Percentiles rank a stretch among this genome's conserved stretches.
These are phyloP conservation scores for Oreochromis mossambicus DNA, from an alignment of 2,797 vertebrate genomes.

Conservation along the genomic window DNA sequence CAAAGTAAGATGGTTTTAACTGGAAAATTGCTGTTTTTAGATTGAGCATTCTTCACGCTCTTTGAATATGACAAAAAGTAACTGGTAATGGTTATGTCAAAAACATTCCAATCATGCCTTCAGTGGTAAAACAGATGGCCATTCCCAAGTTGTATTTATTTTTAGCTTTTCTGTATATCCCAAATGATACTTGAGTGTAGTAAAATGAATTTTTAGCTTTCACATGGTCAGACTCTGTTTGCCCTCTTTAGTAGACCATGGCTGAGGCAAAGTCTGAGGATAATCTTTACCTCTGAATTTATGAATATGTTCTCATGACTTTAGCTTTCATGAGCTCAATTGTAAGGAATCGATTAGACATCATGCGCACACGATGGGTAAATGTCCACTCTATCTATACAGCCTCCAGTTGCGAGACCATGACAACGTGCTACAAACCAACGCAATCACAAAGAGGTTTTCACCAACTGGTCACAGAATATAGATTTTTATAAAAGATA, in stretches of 20 bases:
- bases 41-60: background rate
- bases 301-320: background rate
- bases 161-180: background rate
- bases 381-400: too few species aligned
- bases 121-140: background rate
- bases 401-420: background rate
- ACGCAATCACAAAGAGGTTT: background rate
- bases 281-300: background rate
- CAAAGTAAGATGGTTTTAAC: background rate
- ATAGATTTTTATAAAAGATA: background rate
- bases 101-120: background rate
- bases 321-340: too few species aligned
- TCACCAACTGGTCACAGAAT: too few species aligned
- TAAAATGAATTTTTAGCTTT: background rate
- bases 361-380: background rate
- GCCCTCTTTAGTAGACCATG: background rate
- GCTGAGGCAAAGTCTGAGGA: background rate
- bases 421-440: fast-evolving
- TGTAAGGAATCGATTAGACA: background rate
- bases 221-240: background rate
- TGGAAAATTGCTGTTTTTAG: fast-evolving
- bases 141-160: background rate
- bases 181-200: background rate
- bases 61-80: background rate
- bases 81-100: background rate